Base-by-base conservation (phyloP, 2,113 vertebrate species). In the Odontesthes bonariensis region DNA sequence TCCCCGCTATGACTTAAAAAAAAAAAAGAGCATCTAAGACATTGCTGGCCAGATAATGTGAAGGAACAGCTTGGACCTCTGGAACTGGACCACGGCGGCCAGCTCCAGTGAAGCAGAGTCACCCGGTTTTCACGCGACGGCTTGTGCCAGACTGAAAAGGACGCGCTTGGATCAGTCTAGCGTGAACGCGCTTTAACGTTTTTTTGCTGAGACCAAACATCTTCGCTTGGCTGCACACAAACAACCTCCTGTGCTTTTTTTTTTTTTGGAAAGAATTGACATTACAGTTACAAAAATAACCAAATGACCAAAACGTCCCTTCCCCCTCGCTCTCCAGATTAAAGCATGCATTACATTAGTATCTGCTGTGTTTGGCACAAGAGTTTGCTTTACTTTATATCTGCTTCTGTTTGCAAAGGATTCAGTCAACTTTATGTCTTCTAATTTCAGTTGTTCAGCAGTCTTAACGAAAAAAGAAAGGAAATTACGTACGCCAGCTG, bases 351-450 rank as follows among this genome's bases (percentile, higher is more conserved):
- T 60, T 32, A 59, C 68, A 35, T 66, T 52, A 19, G 6, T n/a
- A 19, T 57, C 19, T 71, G 54, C 60, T 68, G 56, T 58, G 87
- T 93, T 93, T 94, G 93, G 93, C 93, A 94, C 92, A 83, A 82
- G 73, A 79, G 66, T 85, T 83, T 44, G 52, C 70, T 79, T 82
- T 42, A 66, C 70, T 68, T 63, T 51, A 31, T 31, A 60, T 78
- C 76, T 69, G 51, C 42, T 73, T 81, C 63, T 64, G 62, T 79
- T 70, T 77, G 55, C 51, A 75, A 73, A 47, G 61, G 33, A 68
- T 57, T 67, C 19, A n/a, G 66, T 49, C 22, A 33, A 58, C 13
- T 23, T 23, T 13, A 35, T 11, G 19, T 79, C 31, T 38, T 60
- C 19, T 60, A 56, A 22, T n/a, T 77, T 68, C 64, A 23, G 62